phyloP scores from a whole-genome alignment of 2,113 vertebrate species.

The Oreotrochilus melanogaster region DNA sequence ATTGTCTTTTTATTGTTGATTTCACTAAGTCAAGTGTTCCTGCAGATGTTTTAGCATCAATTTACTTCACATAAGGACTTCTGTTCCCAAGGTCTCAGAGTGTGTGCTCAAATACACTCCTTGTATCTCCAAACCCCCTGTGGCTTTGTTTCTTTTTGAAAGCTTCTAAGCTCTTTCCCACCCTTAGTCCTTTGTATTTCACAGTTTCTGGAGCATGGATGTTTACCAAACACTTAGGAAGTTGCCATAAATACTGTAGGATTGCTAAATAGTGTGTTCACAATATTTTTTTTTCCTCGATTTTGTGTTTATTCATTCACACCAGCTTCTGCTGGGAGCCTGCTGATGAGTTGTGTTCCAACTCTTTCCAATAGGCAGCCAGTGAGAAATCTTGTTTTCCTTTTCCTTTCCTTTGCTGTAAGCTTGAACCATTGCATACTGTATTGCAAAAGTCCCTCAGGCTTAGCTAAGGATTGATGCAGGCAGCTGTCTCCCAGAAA shows the following conservation, averaged over 20 bases:
- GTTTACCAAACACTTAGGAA: slow-evolving; percentile 22
- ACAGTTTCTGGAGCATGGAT: neutral
- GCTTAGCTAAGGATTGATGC: neutral
- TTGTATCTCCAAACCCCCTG: neutral
- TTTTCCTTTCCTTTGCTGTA: neutral
- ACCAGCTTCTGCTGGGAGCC: neutral
- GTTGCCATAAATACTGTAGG: neutral
- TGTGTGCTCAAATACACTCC: neutral
- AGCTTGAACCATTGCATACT: neutral
- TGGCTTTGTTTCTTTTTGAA: slow-evolving; percentile 3
- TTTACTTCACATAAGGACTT: neutral
- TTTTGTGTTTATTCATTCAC: neutral
- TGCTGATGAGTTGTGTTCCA: neutral
- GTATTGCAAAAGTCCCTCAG: neutral
- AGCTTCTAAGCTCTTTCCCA: neutral
- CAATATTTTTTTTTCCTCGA: neutral
- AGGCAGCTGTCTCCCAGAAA: neutral
- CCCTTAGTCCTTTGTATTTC: neutral
- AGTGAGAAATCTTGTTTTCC: neutral
- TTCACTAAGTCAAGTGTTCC: neutral
- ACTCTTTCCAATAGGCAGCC: neutral
- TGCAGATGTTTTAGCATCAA: neutral
- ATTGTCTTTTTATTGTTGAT: neutral
- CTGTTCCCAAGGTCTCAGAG: neutral
- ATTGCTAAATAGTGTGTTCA: neutral